Conservation (phyloP, 2,797 vertebrate genomes). For the Siniperca scherzeri region DNA sequence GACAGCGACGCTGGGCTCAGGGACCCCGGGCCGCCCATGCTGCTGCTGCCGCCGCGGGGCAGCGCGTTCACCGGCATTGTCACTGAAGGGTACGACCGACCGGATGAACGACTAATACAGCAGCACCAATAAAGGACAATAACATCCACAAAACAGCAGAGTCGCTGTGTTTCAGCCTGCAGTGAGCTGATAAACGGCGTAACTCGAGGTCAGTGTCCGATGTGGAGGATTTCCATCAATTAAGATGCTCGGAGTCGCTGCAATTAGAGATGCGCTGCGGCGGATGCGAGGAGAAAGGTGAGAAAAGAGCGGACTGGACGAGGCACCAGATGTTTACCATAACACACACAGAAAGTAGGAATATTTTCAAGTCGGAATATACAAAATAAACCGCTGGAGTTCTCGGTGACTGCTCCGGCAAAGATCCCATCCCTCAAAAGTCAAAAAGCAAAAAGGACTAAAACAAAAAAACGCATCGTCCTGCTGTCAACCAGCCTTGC, state of each 20-base stretch:
- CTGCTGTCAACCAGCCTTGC: conserved; percentile 65
- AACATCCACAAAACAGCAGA: conserved; percentile 44
- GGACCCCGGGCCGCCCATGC: conserved; percentile 81
- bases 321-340: conserved; percentile 46
- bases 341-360: neutral
- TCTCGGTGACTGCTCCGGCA: conserved; percentile 38
- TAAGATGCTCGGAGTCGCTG: conserved; percentile 58
- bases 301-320: conserved; percentile 28
- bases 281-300: conserved; percentile 48
- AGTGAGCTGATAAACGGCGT: conserved; percentile 16
- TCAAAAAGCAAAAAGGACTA: conserved; percentile 35
- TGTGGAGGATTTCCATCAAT: conserved; percentile 58
- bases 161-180: conserved; percentile 13
- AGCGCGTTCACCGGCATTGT: conserved; percentile 89
- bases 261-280: conserved; percentile 66
- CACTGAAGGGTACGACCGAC: conserved; percentile 37
- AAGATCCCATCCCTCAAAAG: conserved; percentile 72
- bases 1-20: conserved; percentile 91
- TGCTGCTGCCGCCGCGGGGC: conserved; percentile 78
- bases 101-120: neutral
- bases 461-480: conserved; percentile 51
- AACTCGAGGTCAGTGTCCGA: conserved; percentile 48
- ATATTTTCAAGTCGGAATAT: conserved; percentile 3
- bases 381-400: conserved; percentile 8
- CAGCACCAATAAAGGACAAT: conserved; percentile 31